phyloP scores from a whole-genome alignment of 2,888 invertebrate genomes.

The Drosophila robusta region DNA sequence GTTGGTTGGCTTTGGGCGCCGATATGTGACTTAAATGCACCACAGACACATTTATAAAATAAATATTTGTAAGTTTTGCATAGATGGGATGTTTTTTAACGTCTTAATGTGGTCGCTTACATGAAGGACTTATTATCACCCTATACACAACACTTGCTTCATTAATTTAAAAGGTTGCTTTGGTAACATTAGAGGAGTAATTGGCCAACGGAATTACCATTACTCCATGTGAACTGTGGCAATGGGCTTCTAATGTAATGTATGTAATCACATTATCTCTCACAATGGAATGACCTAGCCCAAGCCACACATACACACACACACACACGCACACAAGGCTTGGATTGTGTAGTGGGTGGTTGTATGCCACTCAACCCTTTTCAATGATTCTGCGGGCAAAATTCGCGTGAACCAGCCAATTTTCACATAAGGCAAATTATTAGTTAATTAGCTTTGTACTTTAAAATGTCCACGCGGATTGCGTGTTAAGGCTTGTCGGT shows the following conservation, averaged over 20 bases:
- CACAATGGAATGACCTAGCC: constrained; percentile 19
- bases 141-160: not conserved
- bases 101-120: constrained; percentile 15
- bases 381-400: not conserved
- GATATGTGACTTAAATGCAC: constrained; percentile 11
- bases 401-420: constrained; percentile 33
- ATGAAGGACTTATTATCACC: not conserved
- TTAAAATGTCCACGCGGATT: constrained; percentile 50
- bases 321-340: not conserved
- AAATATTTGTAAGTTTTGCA: constrained; percentile 39
- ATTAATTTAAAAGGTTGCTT: not conserved
- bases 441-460: constrained; percentile 72
- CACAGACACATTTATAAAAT: constrained; percentile 28
- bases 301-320: not conserved
- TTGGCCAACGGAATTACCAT: constrained; percentile 46
- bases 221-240: constrained; percentile 26
- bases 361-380: constrained; percentile 36
- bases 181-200: constrained; percentile 22
- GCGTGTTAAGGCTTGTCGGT: constrained; percentile 43
- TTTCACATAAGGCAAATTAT: constrained; percentile 57
- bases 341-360: too few relatives aligned
- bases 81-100: constrained; percentile 52
- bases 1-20: constrained; percentile 8
- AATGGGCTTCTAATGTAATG: constrained; percentile 7
- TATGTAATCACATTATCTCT: constrained; percentile 21